These are phyloP conservation scores for Nineta flava DNA, from an alignment of 2,888 invertebrate species.

Conservation along the genomic window DNA sequence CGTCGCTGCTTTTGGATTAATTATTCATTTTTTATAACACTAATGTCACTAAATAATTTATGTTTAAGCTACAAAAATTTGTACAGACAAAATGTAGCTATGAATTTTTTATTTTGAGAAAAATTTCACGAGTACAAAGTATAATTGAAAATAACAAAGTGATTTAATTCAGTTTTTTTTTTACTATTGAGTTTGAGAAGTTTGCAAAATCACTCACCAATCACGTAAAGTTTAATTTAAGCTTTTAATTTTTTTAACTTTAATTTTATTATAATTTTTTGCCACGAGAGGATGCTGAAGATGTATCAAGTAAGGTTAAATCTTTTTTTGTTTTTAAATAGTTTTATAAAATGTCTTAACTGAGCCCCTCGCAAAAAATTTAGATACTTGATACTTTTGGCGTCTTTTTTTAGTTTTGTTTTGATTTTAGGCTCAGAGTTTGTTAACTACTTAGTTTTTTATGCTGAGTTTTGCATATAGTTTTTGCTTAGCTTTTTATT, in stretches of 20 bases:
- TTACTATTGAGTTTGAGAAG: not conserved
- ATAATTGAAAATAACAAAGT: not conserved
- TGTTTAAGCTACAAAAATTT: too few relatives aligned
- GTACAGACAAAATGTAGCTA: not conserved
- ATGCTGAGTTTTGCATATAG: too few relatives aligned
- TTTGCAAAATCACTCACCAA: too few relatives aligned
- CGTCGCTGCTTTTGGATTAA: too few relatives aligned
- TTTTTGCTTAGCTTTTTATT: not conserved
- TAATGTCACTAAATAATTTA: not conserved
- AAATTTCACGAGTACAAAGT: not conserved
- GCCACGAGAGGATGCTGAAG: constrained; percentile 7
- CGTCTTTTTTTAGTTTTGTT: not conserved
- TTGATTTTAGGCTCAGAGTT: not conserved
- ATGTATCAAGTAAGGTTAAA: constrained; percentile 4
- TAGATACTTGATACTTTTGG: not conserved
- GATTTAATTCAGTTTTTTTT: too few relatives aligned
- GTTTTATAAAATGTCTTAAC: not conserved
- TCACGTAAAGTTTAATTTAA: not conserved
- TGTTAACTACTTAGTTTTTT: too few relatives aligned
- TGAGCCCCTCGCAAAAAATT: not conserved
- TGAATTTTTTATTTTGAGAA: not conserved
- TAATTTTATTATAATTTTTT: constrained; percentile 1
- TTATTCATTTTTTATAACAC: too few relatives aligned
- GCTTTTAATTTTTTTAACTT: not conserved
- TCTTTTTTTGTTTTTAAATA: constrained; percentile 5